phyloP scores from a whole-genome alignment of 2,888 invertebrate species.

The Cremastobaeus sp. region DNA sequence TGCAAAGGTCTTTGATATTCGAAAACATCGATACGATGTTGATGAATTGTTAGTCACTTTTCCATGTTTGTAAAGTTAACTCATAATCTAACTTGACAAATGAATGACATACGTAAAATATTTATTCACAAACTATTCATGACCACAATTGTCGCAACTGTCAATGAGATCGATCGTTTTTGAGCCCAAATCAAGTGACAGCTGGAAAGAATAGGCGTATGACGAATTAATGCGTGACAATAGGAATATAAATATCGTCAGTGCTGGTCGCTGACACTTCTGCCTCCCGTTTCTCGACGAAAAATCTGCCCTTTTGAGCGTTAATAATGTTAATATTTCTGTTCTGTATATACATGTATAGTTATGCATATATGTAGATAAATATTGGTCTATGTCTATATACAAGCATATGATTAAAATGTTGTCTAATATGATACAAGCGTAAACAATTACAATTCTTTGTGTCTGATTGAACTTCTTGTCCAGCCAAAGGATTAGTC shows the following conservation, averaged over 20 bases:
- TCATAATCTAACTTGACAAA: no score
- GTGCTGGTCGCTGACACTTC: constrained; percentile 63
- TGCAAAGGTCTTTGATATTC: constrained; percentile 1
- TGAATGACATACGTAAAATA: constrained; percentile 21
- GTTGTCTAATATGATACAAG: neutral
- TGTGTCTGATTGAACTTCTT: no score
- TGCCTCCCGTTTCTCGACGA: constrained; percentile 47
- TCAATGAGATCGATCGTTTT: constrained; percentile 22
- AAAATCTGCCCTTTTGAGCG: constrained; percentile 23
- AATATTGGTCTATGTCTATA: neutral
- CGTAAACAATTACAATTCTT: no score
- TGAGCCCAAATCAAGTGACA: constrained; percentile 40
- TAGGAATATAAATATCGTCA: constrained; percentile 57
- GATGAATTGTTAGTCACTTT: constrained; percentile 16
- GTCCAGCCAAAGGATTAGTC: no score
- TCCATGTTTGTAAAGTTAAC: constrained; percentile 24
- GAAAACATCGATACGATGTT: constrained; percentile 2
- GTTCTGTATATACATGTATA: constrained; percentile 39
- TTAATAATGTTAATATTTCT: constrained; percentile 30
- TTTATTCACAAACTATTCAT: constrained; percentile 1
- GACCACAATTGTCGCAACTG: neutral
- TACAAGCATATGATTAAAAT: neutral
- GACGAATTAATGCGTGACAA: constrained; percentile 62
- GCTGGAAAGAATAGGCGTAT: constrained; percentile 21
- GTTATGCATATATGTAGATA: constrained; percentile 30